These are phyloP conservation scores for Hirundichthys speculiger DNA, from an alignment of 2,113 vertebrate species.

Conservation along the genomic window DNA sequence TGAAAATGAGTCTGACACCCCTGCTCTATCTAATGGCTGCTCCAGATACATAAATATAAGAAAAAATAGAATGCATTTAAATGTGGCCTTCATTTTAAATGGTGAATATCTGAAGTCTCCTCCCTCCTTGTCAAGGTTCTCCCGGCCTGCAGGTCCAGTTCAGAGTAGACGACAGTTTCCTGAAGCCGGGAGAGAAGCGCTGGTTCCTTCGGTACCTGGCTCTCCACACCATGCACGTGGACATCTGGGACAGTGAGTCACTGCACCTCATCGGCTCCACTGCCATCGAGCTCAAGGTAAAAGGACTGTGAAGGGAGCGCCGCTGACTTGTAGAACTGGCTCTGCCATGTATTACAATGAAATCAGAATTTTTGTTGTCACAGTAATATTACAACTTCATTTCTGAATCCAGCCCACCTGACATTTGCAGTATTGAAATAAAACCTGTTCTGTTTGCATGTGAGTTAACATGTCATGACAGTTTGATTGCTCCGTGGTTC, in stretches of 20 bases:
- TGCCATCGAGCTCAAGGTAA: conserved; percentile 89
- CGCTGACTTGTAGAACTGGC: too few relatives aligned
- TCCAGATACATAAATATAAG: too few relatives aligned
- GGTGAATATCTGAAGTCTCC: conserved; percentile 6
- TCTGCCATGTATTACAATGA: background rate
- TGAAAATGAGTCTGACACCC: too few relatives aligned
- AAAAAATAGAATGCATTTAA: too few relatives aligned
- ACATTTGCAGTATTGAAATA: background rate
- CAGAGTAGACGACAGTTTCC: conserved; percentile 82
- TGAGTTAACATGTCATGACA: too few relatives aligned
- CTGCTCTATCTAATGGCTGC: too few relatives aligned
- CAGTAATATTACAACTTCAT: background rate
- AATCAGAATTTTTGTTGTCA: background rate
- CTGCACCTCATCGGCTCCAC: conserved; percentile 91
- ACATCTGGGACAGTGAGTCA: conserved; percentile 93
- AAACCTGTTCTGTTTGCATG: too few relatives aligned
- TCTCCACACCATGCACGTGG: conserved; percentile 87
- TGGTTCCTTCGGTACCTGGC: conserved; percentile 91
- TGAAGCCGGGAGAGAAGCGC: conserved; percentile 84
- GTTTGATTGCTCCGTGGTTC: too few relatives aligned
- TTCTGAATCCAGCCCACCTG: background rate
- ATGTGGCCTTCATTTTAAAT: too few relatives aligned
- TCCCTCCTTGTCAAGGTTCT: conserved; percentile 69
- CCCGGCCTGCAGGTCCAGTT: conserved; percentile 89
- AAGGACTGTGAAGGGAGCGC: background rate